Base-by-base conservation (phyloP, 2,888 invertebrate genomes). In the Philereme transversata region DNA sequence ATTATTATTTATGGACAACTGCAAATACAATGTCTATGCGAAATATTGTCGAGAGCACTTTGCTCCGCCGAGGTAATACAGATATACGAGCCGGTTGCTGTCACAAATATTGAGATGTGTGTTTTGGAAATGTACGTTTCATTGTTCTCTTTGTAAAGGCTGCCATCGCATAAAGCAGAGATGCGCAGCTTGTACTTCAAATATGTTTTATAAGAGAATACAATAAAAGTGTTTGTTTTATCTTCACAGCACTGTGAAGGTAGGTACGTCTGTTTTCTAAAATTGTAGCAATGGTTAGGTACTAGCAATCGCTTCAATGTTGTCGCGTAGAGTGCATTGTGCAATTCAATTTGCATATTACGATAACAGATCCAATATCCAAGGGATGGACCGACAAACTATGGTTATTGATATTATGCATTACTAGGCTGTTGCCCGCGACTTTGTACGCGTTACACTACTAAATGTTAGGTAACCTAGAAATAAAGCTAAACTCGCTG, bases 341-440 rank as follows among this genome's bases (percentile, higher is more conserved):
- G 73, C 82, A 78, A 82, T 86, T 81, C 75, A 81, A 86, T 86
- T 86, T 85, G 82, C 84, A 86, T 85, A 82, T 64, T 61, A 67
- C 76, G 76, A 81, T 83, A 81, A 74, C 77, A 73, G 73, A 75
- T 71, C 75, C 78, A 79, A 81, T 83, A 80, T 74, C 77, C 77
- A 65, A 58, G 69, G 75, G 73, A 76, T 76, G 72, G 69, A 69
- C 70, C 68, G 62, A 62, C 62, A 48, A 62, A 64, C 68, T 74
- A 69, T 72, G 62, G 69, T 66, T 66, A 64, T 64, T 67, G 61
- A 54, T 65, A 66, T 60, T 59, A 54, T 47, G 54, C 57, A 5
- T 40, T 40, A 7, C 8, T 6, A 6, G 38, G 40, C 40, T 40
- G 40, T 40, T 40, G 6, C 40, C 8, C 3, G 8, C 40, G 40